Evolutionary conservation across 2,888 invertebrate genomes (phyloP).

Genomic region (Perizoma affinitatum): DNA sequence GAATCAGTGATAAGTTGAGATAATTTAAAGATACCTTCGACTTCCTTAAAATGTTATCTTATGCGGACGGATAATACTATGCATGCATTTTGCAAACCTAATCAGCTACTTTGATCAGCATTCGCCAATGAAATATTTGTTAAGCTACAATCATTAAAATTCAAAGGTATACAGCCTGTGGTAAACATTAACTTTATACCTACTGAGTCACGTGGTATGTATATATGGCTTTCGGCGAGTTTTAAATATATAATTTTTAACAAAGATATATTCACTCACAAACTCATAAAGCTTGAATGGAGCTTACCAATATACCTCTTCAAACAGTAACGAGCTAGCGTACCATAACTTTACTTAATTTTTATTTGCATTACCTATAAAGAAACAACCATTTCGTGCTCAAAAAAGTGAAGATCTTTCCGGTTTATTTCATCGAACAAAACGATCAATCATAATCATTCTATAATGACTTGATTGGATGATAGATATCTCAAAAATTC

Average conservation of each 20-base stretch:
- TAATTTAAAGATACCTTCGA: background rate
- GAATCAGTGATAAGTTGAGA: too few species aligned
- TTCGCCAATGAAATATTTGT: conserved; percentile 3
- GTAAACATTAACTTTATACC: conserved; percentile 7
- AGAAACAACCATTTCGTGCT: too few species aligned
- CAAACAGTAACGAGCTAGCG: too few species aligned
- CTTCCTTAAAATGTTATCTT: background rate
- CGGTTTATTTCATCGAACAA: too few species aligned
- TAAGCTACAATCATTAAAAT: conserved; percentile 7
- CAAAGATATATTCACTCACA: too few species aligned
- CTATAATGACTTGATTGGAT: conserved; percentile 12
- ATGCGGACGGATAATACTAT: background rate
- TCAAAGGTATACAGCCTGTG: conserved; percentile 12
- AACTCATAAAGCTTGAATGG: too few species aligned
- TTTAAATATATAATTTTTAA: background rate
- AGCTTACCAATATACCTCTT: too few species aligned
- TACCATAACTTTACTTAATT: too few species aligned
- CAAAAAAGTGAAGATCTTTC: too few species aligned
- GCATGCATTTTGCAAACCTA: conserved; percentile 1
- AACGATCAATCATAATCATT: conserved; percentile 1
- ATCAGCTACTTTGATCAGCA: conserved; percentile 12
- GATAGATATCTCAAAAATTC: conserved; percentile 4
- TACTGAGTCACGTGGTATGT: background rate
- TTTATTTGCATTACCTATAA: too few species aligned
- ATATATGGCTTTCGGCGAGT: background rate